Conservation (phyloP, 2,888 invertebrate genomes). For the Microdon myrmicae region DNA sequence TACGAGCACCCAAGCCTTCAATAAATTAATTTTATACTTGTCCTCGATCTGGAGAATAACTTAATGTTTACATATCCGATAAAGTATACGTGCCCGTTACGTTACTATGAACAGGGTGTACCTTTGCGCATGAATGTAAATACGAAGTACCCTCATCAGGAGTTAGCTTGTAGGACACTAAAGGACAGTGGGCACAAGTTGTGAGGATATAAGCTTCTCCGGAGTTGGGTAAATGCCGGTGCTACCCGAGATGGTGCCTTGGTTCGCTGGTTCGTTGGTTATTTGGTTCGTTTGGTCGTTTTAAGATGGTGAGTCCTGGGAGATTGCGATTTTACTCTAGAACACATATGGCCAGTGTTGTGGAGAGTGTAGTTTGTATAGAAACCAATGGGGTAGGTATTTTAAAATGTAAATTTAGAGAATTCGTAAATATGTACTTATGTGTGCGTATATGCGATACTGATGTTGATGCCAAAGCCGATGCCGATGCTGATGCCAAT, state of each 20-base stretch:
- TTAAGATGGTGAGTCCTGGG: background rate
- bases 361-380: constrained; percentile 49
- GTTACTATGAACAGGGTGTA: constrained; percentile 37
- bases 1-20: constrained; percentile 49
- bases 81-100: constrained; percentile 45
- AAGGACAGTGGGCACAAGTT: constrained; percentile 51
- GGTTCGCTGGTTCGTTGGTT: constrained; percentile 1
- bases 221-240: constrained; percentile 12
- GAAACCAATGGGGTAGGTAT: constrained; percentile 44
- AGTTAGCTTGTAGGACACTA: constrained; percentile 43
- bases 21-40: constrained; percentile 52
- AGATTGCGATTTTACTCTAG: constrained; percentile 25
- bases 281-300: background rate
- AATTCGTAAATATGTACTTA: constrained; percentile 41
- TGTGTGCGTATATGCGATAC: constrained; percentile 8
- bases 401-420: constrained; percentile 53
- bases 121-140: constrained; percentile 53
- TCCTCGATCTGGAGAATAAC: constrained; percentile 47
- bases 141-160: constrained; percentile 51
- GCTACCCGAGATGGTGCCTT: constrained; percentile 2
- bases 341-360: constrained; percentile 52
- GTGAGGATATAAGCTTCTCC: constrained; percentile 33
- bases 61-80: constrained; percentile 51
- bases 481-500: constrained; percentile 22
- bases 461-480: constrained; percentile 17